These are phyloP conservation scores for Seira sanloemensis DNA, from an alignment of 2,888 invertebrate species.

Conservation along the genomic window DNA sequence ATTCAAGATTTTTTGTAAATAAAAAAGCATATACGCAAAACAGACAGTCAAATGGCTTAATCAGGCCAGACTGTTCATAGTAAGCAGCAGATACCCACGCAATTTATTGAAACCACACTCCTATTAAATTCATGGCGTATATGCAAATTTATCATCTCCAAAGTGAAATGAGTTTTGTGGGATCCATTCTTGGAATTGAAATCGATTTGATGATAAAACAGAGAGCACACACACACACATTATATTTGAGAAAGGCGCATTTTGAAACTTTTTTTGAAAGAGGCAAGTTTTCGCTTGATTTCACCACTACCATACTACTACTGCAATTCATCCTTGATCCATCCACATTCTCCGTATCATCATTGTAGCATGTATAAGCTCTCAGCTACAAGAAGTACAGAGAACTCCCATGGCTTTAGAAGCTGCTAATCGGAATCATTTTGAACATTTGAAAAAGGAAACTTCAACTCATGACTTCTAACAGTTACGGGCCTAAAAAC, in stretches of 20 bases:
- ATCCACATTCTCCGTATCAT: neutral
- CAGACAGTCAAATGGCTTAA: too few species aligned
- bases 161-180: neutral
- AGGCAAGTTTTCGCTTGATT: too few species aligned
- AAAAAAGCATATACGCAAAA: too few species aligned
- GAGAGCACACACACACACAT: too few species aligned
- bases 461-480: constrained; percentile 38
- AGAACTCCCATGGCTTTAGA: neutral
- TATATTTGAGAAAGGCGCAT: too few species aligned
- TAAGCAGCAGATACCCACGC: neutral
- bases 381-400: neutral
- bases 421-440: constrained; percentile 51
- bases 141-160: too few species aligned
- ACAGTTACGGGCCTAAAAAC: constrained; percentile 54
- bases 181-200: neutral
- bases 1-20: too few species aligned
- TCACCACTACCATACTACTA: too few species aligned
- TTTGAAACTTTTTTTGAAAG: too few species aligned
- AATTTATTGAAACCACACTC: neutral
- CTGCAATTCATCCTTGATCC: neutral
- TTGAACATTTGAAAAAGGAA: constrained; percentile 45
- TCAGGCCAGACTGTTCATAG: too few species aligned
- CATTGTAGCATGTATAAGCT: too few species aligned
- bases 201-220: neutral
- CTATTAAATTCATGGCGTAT: neutral